A percentile compares a stretch with the other conserved stretches of the same genome.
phyloP scores from a whole-genome alignment of 2,888 invertebrate species.

The Drosophila neonasuta region DNA sequence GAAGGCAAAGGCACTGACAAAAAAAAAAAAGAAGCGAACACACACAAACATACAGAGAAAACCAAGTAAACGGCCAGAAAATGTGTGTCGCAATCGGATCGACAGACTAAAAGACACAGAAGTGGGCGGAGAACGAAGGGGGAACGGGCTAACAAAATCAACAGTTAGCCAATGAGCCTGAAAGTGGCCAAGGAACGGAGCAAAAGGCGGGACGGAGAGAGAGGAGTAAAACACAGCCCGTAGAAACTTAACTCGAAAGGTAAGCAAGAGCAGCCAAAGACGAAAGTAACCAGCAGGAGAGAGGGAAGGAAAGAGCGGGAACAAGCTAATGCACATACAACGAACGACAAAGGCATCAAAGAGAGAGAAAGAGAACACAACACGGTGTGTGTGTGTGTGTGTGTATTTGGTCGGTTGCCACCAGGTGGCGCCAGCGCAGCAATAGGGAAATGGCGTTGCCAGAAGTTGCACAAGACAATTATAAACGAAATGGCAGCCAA shows the following conservation, averaged over 20 bases:
- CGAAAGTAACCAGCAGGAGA: not conserved
- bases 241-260: conserved; percentile 33
- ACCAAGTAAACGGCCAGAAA: conserved; percentile 36
- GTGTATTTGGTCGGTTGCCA: conserved; percentile 13
- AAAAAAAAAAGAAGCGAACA: conserved; percentile 13
- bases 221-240: conserved; percentile 23
- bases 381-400: conserved; percentile 4
- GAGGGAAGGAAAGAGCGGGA: not conserved
- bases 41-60: conserved; percentile 25
- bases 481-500: conserved; percentile 71
- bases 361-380: not conserved
- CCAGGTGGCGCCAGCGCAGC: conserved; percentile 44
- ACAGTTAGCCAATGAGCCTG: conserved; percentile 76
- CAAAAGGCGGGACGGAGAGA: conserved; percentile 8
- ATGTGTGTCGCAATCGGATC: conserved; percentile 68
- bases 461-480: conserved; percentile 75
- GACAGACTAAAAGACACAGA: conserved; percentile 12
- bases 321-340: conserved; percentile 5
- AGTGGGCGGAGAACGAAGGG: too few species aligned
- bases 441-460: conserved; percentile 35
- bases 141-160: conserved; percentile 59
- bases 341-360: conserved; percentile 5
- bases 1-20: too few species aligned
- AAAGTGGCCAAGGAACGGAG: conserved; percentile 44
- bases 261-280: conserved; percentile 14